phyloP scores from a whole-genome alignment of 2,797 vertebrate genomes.

The Antrozous pallidus region DNA sequence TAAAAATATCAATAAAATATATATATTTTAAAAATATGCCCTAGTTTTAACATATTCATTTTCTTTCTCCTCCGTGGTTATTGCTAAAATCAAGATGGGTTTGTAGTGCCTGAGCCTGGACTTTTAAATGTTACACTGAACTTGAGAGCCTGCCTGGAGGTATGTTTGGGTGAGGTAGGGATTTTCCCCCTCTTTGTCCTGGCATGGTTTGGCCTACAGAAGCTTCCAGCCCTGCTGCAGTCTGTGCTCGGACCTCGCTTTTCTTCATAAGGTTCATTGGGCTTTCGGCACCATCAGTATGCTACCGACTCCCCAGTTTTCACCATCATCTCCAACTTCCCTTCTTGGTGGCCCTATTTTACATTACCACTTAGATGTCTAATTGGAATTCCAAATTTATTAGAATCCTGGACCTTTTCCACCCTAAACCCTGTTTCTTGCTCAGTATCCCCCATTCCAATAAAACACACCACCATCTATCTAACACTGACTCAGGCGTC shows the following conservation, averaged over 20 bases:
- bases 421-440: not conserved
- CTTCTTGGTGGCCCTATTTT: not conserved
- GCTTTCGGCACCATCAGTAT: not conserved
- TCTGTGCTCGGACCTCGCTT: fast-evolving
- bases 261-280: not conserved
- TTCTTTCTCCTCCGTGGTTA: not conserved
- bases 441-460: not conserved
- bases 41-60: not conserved
- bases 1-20: no score
- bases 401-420: not conserved
- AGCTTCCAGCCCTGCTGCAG: not conserved
- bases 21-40: no score
- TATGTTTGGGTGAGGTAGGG: not conserved
- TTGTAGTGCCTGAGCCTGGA: not conserved
- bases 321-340: not conserved
- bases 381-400: not conserved
- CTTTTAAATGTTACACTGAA: not conserved
- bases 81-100: not conserved
- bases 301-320: not conserved
- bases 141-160: not conserved
- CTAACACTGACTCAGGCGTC: not conserved
- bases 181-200: not conserved
- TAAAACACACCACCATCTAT: not conserved
- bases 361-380: not conserved
- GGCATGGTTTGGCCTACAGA: not conserved